Evolutionary conservation across 2,888 invertebrate species (phyloP), one percentile per base, ranked within the genome.

Genomic region (Brachynemurus nebulosus): DNA sequence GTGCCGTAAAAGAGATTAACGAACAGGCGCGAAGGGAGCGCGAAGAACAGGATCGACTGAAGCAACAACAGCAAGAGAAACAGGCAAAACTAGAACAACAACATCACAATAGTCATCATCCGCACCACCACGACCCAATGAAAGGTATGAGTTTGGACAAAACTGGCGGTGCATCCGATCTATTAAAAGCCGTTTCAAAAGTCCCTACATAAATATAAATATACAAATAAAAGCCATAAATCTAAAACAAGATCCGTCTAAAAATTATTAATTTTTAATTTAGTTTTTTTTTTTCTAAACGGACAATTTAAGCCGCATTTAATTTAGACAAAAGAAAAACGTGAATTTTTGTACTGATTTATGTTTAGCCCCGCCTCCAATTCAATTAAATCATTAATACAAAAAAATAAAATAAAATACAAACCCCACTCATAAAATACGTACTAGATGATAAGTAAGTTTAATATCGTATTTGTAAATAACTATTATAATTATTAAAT

Each of bases 1-100:
- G 93, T 57, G 90, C 90, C 40, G 89, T 92, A 42, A 91, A 92
- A 62, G 92, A 92, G 69, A 91, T 91, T 59, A 91, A 91, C 71
- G 91, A 91, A 62, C 91, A 91, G 56, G 91, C 90, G 51, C 77
- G 90, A 58, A 75, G 89, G 53, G 90, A 90, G 60, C 72, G 89
- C 44, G 90, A 91, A 63, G 89, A 90, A 61, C 89, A 90, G 63
- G 89, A 90, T 58, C 73, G 88, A 66, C 84, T 86, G 77, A 89
- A 89, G 65, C 86, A 86, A 59, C 88, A 89, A 66, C 85, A 88
- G 62, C 82, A 84, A 57, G 84, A 86, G 67, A 85, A 86, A 65
- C 86, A 86, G 65, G 83, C 83, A 59, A 83, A 84, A 67, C 75
- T 79, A 59, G 77, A 77, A 56, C 72, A 75, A 54, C 75, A 81